Evolutionary conservation across 2,113 vertebrate genomes (phyloP), one percentile per base, ranked within the genome.

Genomic region (Tenrec ecaudatus): DNA sequence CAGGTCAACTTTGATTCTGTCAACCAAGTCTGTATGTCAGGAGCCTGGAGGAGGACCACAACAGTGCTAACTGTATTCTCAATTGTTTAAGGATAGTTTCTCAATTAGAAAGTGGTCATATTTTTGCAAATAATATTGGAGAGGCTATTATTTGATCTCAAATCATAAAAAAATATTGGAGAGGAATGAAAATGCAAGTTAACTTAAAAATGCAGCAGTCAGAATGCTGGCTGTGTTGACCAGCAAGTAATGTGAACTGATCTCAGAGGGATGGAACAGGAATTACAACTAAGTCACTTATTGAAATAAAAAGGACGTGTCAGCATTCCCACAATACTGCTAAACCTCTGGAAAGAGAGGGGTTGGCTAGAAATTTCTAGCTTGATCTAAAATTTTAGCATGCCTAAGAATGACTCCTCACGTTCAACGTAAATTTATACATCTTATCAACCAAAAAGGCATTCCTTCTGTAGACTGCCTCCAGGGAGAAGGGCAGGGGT

Each of bases 201-300:
- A 96, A 96, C 95, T 95, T 93, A 90, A 36, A 96, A 96, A 87
- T 58, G 95, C 96, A 97, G 97, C 95, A 96, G 27, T 1, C 22
- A 89, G 71, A 95, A 96, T 91, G 96, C 97, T 93, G 96, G 96
- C 96, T 77, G 64, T 87, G 89, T 58, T 94, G 88, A 87, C 97
- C 96, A 92, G 33, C 82, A 36, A 95, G 0, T 1, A 83, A 95
- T 83, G 22, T 78, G 86, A 88, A 11, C 0, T 92, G 62, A 96
- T 6, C 1, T 89, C 86, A n/a, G 88, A 91, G 95, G 96, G 64
- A 92, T 95, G 71, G 90, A 95, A 83, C 36, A 82, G 96, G 95
- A 97, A 97, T 97, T 91, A 88, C 53, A 91, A 94, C 0, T 0
- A 62, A 90, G 97, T 91, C 88, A 47, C 66, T 64, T 8, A 89